phyloP scores from a whole-genome alignment of 2,797 vertebrate species.

The Thamnophis elegans region DNA sequence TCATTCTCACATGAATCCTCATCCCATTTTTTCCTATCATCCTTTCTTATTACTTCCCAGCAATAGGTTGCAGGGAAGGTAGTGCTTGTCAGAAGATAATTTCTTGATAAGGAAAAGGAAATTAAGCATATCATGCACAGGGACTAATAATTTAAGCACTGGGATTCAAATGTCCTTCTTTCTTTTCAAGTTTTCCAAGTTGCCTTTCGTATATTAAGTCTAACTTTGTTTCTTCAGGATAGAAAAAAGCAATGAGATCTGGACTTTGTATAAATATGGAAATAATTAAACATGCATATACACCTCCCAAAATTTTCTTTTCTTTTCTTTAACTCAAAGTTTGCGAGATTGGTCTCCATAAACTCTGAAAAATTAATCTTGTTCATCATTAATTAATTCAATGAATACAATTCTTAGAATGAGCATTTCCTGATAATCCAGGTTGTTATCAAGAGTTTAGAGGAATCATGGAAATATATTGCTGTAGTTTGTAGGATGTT shows the following conservation, averaged over 20 bases:
- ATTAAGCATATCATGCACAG: neutral
- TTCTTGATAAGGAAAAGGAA: neutral
- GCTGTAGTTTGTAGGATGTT: neutral
- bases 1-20: neutral
- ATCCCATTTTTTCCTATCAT: neutral
- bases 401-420: neutral
- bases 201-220: constrained; percentile 6
- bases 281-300: neutral
- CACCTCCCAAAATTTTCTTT: neutral
- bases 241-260: neutral
- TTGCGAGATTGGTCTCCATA: neutral
- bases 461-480: neutral
- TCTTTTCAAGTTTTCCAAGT: constrained; percentile 29
- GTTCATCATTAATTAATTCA: neutral
- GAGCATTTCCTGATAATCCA: neutral
- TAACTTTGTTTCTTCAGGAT: neutral
- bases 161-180: constrained; percentile 33
- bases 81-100: neutral
- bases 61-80: neutral
- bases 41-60: neutral
- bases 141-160: constrained; percentile 35
- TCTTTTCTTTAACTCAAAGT: neutral
- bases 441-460: neutral
- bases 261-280: neutral
- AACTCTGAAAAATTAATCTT: neutral